A percentile compares a stretch with the other conserved stretches of the same genome.
Conservation (phyloP, 2,113 vertebrate species). For the Spea bombifrons region DNA sequence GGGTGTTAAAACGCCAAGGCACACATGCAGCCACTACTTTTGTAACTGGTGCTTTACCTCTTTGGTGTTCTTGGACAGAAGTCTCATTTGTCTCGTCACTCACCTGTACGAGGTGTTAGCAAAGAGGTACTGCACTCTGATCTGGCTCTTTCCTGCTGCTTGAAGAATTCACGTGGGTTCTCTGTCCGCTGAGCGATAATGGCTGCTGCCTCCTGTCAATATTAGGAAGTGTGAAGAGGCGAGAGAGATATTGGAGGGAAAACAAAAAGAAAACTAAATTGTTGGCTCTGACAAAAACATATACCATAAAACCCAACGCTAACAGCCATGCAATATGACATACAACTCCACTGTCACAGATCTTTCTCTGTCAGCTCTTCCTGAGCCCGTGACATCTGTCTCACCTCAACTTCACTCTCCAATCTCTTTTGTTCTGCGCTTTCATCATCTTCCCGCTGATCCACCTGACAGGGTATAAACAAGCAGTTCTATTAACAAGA, state of each 20-base stretch:
- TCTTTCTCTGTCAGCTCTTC: neutral
- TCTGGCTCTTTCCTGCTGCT: constrained; percentile 84
- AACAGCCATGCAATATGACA: too few species aligned
- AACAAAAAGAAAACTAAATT: neutral
- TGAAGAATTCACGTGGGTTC: constrained; percentile 95
- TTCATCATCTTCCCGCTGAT: constrained; percentile 73
- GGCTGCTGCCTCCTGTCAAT: constrained; percentile 86
- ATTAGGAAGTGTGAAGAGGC: neutral
- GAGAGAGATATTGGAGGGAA: neutral
- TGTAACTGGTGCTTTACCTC: too few species aligned
- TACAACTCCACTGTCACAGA: fast-evolving
- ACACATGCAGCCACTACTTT: too few species aligned
- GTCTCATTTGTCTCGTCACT: constrained; percentile 32
- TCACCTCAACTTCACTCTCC: constrained; percentile 89
- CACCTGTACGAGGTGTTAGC: constrained; percentile 85
- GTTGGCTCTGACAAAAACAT: too few species aligned
- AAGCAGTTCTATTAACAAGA: constrained; percentile 46
- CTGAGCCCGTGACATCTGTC: constrained; percentile 39
- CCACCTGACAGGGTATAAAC: constrained; percentile 59
- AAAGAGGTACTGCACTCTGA: constrained; percentile 72
- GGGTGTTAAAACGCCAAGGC: too few species aligned
- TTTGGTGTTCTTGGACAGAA: too few species aligned
- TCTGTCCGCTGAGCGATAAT: constrained; percentile 91
- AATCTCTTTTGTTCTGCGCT: constrained; percentile 81
- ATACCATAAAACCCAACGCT: too few species aligned